These are phyloP conservation scores for Thalassaphorura encarpata DNA, from an alignment of 1,140 invertebrate genomes.

Conservation along the genomic window DNA sequence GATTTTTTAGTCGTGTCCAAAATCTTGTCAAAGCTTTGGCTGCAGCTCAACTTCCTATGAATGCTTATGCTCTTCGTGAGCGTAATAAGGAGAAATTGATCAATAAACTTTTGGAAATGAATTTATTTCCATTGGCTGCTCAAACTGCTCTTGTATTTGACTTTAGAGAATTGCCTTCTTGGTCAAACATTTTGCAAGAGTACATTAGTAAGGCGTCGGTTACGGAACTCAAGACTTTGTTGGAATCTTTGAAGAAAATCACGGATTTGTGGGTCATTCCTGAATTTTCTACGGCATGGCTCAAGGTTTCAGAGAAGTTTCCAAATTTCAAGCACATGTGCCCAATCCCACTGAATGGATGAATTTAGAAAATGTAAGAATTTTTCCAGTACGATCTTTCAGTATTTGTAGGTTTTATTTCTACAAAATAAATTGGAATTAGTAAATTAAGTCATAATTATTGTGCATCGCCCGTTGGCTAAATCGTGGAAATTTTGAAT, in stretches of 20 bases:
- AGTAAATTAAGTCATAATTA: too few relatives aligned
- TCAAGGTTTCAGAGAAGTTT: slow-evolving; percentile 12
- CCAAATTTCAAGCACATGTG: slow-evolving; percentile 14
- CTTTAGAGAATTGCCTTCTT: slow-evolving; percentile 6
- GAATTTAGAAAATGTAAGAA: neutral
- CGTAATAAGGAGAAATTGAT: slow-evolving; percentile 21
- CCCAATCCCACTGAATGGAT: slow-evolving; percentile 18
- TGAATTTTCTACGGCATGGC: slow-evolving; percentile 21
- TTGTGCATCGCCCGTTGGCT: too few relatives aligned
- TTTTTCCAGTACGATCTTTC: too few relatives aligned
- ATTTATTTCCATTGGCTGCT: slow-evolving; percentile 14
- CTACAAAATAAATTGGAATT: too few relatives aligned
- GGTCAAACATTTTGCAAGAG: slow-evolving; percentile 17
- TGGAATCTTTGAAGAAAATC: slow-evolving; percentile 12
- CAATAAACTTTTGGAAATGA: slow-evolving; percentile 12
- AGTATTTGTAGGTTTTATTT: too few relatives aligned
- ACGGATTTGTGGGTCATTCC: slow-evolving; percentile 26
- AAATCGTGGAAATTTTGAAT: too few relatives aligned
- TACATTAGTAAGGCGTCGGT: slow-evolving; percentile 8
- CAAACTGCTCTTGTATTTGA: slow-evolving; percentile 19
- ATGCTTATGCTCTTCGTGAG: slow-evolving; percentile 20
- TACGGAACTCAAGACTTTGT: neutral
- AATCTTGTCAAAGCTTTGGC: slow-evolving; percentile 12
- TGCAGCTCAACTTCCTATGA: slow-evolving; percentile 10
- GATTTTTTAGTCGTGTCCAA: slow-evolving; percentile 14